Percentiles rank a stretch among this genome's conserved stretches.
Conservation (phyloP, 2,797 vertebrate species). For the Thripadectes ignobilis region DNA sequence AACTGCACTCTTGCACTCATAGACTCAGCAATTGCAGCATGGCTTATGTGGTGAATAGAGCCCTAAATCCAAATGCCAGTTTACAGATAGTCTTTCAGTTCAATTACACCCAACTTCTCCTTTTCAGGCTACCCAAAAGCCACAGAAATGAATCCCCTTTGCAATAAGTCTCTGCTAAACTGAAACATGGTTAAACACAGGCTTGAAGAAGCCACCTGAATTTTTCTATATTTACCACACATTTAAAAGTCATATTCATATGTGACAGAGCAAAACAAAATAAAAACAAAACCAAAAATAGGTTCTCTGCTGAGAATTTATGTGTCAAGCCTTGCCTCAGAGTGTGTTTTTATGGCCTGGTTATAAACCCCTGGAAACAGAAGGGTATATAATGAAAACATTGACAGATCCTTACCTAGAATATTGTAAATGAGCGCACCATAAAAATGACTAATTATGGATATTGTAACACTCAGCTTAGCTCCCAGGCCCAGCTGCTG, state of each 20-base stretch:
- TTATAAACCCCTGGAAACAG: conserved; percentile 56
- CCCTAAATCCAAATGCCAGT: conserved; percentile 15
- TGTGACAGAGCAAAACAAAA: conserved; percentile 13
- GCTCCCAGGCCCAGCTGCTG: conserved; percentile 17
- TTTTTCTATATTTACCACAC: background rate
- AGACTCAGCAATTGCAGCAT: background rate
- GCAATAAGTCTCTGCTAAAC: background rate
- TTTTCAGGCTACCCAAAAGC: conserved; percentile 6
- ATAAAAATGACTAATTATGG: conserved; percentile 59
- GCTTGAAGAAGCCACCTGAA: conserved; percentile 1
- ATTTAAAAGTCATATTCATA: background rate
- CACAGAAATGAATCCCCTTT: background rate
- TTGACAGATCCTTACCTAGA: conserved; percentile 65
- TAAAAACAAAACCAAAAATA: conserved; percentile 23
- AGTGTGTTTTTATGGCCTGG: conserved; percentile 68
- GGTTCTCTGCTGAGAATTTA: conserved; percentile 47
- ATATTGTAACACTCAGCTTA: conserved; percentile 35
- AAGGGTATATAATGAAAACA: conserved; percentile 69
- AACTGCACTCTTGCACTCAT: background rate
- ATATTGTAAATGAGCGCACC: conserved; percentile 30
- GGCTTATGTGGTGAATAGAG: background rate
- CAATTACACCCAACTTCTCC: background rate
- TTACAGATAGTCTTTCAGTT: conserved; percentile 10
- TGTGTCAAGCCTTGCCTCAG: conserved; percentile 36
- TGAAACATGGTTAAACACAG: background rate